Base-by-base conservation (phyloP, 2,797 vertebrate genomes). In the Coranthus polyacanthus region DNA sequence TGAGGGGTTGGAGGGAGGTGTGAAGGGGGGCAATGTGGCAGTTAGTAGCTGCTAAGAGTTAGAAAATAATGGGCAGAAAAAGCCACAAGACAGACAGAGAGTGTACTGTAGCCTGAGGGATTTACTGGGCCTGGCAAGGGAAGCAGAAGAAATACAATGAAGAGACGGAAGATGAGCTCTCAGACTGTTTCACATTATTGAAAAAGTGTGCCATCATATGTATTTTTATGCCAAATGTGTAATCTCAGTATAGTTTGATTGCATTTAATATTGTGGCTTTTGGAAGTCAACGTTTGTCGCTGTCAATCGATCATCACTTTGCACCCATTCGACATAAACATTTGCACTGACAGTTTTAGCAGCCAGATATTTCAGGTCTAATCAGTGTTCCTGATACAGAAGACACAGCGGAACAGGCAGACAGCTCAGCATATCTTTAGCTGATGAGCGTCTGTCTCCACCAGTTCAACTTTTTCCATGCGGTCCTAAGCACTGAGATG, bases 41-140 rank as follows among this genome's bases (percentile, higher is more conserved):
- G 55, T 61, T 39, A 63, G 46, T 37, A 47, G 59, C 63, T 79
- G 69, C 60, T 54, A 32, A 63, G 56, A 75, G 59, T 78, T 46
- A 60, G 70, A 81, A 74, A 79, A 84, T 87, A 82, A 86, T 73
- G 71, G 83, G 76, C 5, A 52, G 57, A 53, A 16, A 46, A 43
- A 78, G 22, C 12, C 51, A 58, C 45, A 32, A 46, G 62, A 47
- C 52, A 51, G 50, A 39, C 17, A 63, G 37, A 59, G 12, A 47
- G 12, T 3, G 41, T 6, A 0, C 18, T 10, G 26, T 15, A n/a
- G 41, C 18, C 6, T 78, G 74, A 78, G 53, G 51, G 64, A 74
- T 81, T 60, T 53, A 73, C 58, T 55, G 50, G 20, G 38, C 34
- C 12, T 75, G 68, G 51, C 36, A 41, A 21, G 11, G 12, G 3